Evolutionary conservation across 35 echinoderm and acorn worm species (phyloP), one percentile per base, ranked within the genome.

Genomic region (Heliocidaris tuberculata): DNA sequence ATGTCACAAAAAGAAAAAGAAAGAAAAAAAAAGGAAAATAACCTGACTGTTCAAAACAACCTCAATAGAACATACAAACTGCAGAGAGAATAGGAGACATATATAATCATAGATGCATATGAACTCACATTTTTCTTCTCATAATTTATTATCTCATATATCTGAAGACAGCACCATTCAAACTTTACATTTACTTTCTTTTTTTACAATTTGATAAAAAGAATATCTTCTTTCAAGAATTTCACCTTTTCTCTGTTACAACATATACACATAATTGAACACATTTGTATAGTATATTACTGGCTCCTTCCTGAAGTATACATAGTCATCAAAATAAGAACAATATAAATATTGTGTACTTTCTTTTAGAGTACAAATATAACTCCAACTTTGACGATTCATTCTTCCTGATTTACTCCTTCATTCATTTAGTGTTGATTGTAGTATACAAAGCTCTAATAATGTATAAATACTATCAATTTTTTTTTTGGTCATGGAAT

Each of bases 141-240:
- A 78, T 78, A 78, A 78, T 78, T 78, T 78, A 78, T 78, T 78
- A 78, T 24, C 65, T 78, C 65, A 78, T 78, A 78, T 78, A 78
- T 24, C 65, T 78, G 21, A 7, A 78, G 21, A 78, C 65, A 78
- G 65, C 65, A 78, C 65, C 65, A 78, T 78, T 78, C 65, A 78
- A 27, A 19, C 12, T 78, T 27, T 78, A 78, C 27, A 78, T 78
- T 78, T 24, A 78, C 35, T n/a, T n/a, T 78, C 60, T 78, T 78
- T 5, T 78, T n/a, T 13, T 78, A n/a, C 65, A 78, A 78, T 78
- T 19, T 17, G 17, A 78, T 27, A 71, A 71, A 27, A 78, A 70
- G 50, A 52, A 56, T 56, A 56, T 29, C 21, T 24, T 19, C 7
- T n/a, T 78, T n/a, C 27, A 19, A 78, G 5, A 78, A 78, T 78